Percentiles rank a stretch among this genome's conserved stretches.
These are phyloP conservation scores for Sardinella longiceps DNA, from an alignment of 2,797 vertebrate species.

Conservation along the genomic window DNA sequence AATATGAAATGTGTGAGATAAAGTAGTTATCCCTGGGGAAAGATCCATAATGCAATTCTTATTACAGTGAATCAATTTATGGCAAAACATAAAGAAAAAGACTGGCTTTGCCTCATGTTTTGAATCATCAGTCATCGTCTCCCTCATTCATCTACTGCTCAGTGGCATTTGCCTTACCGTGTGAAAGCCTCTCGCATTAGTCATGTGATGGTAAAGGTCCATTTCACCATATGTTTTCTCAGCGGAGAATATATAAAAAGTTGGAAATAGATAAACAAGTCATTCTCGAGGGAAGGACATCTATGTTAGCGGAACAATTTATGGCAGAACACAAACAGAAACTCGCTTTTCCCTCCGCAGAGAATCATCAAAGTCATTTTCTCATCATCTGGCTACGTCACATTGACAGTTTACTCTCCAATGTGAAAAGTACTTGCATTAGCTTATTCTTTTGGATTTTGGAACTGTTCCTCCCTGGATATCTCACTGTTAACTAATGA, in stretches of 20 bases:
- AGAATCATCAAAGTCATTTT: not conserved
- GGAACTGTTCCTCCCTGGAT: not conserved
- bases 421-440: not conserved
- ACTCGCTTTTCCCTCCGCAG: not conserved
- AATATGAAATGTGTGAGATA: not conserved
- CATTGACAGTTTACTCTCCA: not conserved
- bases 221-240: not conserved
- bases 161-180: not conserved
- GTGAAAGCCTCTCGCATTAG: not conserved
- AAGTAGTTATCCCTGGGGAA: not conserved
- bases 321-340: constrained; percentile 2
- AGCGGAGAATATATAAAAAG: not conserved
- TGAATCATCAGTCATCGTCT: not conserved
- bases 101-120: not conserved
- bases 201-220: not conserved
- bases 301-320: constrained; percentile 3
- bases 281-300: not conserved
- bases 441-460: not conserved
- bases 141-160: not conserved
- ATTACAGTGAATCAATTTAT: not conserved
- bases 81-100: not conserved
- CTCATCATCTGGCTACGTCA: constrained; percentile 7
- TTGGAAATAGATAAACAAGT: not conserved
- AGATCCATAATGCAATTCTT: not conserved
- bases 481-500: not conserved